A percentile compares a stretch with the other conserved stretches of the same genome.
Conservation (phyloP, 1,140 invertebrate species). For the Atopsyche davidsoni region DNA sequence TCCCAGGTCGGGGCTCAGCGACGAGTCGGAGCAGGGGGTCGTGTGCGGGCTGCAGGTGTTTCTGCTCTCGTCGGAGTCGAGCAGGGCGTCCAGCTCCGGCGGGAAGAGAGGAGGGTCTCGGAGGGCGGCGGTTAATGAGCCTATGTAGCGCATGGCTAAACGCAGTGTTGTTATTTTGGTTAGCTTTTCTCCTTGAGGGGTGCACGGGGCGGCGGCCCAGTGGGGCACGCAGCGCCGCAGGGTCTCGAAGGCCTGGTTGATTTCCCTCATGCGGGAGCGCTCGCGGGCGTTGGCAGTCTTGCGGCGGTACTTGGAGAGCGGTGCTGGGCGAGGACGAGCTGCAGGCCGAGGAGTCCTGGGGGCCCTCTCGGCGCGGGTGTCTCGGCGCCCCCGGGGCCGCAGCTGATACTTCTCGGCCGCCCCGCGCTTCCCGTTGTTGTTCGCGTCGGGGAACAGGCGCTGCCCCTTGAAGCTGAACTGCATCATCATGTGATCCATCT, state of each 20-base stretch:
- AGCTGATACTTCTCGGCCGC: conserved; percentile 46
- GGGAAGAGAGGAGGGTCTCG: conserved; percentile 23
- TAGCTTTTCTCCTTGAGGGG: conserved; percentile 63
- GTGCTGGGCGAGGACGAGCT: conserved; percentile 67
- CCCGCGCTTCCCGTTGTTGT: conserved; percentile 26
- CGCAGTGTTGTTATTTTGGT: conserved; percentile 86
- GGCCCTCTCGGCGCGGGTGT: too few species aligned
- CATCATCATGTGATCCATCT: conserved; percentile 31
- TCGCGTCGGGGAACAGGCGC: conserved; percentile 25
- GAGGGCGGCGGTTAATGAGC: conserved; percentile 49
- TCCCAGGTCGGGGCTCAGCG: conserved; percentile 25
- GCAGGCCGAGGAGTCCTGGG: conserved; percentile 33
- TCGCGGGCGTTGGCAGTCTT: conserved; percentile 87
- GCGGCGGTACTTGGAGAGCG: conserved; percentile 81
- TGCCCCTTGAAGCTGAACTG: conserved; percentile 29
- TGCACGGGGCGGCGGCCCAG: conserved; percentile 42
- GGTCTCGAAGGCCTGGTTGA: conserved; percentile 80
- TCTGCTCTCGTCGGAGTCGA: conserved; percentile 28
- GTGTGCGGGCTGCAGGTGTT: conserved; percentile 27
- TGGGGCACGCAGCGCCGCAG: conserved; percentile 69
- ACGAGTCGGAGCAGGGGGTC: conserved; percentile 20
- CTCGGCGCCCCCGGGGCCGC: conserved; percentile 38
- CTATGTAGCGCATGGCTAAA: conserved; percentile 83
- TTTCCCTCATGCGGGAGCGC: conserved; percentile 78
- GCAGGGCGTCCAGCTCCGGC: conserved; percentile 17